Evolutionary conservation across 2,797 vertebrate species (phyloP).

Genomic region (Carcharodon carcharias): DNA sequence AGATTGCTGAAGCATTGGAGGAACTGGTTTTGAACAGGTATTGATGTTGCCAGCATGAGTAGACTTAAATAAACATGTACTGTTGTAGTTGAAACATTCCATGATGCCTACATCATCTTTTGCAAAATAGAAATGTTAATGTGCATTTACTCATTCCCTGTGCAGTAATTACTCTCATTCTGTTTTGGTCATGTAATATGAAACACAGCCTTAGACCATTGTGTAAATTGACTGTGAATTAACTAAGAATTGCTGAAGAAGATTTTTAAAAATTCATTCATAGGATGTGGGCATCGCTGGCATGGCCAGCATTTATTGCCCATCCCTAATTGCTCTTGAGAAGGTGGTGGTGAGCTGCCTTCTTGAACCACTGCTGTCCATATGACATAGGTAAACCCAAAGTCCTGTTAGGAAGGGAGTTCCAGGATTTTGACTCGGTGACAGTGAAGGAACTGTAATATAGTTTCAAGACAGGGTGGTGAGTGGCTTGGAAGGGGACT

Average conservation of each 20-base stretch:
- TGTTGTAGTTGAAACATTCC: neutral
- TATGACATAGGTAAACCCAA: too few relatives aligned
- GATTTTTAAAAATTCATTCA: neutral
- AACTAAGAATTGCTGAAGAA: neutral
- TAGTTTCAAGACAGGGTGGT: too few relatives aligned
- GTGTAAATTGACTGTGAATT: neutral
- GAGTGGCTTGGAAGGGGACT: too few relatives aligned
- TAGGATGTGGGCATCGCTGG: too few relatives aligned
- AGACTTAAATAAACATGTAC: neutral
- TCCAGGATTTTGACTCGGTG: too few relatives aligned
- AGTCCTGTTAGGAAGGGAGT: too few relatives aligned
- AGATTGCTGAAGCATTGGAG: neutral
- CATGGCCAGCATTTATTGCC: too few relatives aligned
- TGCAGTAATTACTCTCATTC: neutral
- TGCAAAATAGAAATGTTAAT: neutral
- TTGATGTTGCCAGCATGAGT: neutral
- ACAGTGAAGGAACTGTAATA: too few relatives aligned
- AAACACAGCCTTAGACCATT: neutral
- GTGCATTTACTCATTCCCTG: neutral
- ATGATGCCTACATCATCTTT: neutral
- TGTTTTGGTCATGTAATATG: neutral
- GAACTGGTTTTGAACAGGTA: neutral
- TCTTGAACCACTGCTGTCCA: too few relatives aligned
- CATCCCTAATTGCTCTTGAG: too few relatives aligned
- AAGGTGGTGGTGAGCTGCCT: too few relatives aligned